These are phyloP conservation scores for Scolanthus callimorphus DNA, from an alignment of 92 coral and sea anemone species.

Conservation along the genomic window DNA sequence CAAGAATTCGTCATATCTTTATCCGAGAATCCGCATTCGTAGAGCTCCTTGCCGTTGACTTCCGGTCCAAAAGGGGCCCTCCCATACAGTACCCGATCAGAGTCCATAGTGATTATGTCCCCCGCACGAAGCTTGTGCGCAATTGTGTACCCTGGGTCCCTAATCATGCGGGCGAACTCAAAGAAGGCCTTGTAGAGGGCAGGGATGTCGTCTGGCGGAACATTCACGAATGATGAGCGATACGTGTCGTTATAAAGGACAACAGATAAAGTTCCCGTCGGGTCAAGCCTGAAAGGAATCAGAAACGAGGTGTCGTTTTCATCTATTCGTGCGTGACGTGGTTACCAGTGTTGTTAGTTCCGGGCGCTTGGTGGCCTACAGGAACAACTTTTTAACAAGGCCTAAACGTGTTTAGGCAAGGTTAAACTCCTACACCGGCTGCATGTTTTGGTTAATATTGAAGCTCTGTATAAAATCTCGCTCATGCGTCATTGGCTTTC, in stretches of 20 bases:
- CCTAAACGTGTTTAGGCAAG: too few species aligned
- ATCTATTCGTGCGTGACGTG: too few species aligned
- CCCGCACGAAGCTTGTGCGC: slow-evolving; percentile 25
- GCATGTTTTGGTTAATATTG: too few species aligned
- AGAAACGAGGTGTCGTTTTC: too few species aligned
- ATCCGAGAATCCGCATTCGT: slow-evolving; percentile 26
- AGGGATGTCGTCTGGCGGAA: slow-evolving; percentile 29
- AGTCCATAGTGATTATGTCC: slow-evolving; percentile 26
- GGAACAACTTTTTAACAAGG: too few species aligned
- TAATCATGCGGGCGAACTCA: slow-evolving; percentile 14
- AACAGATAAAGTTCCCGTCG: neutral
- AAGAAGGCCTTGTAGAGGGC: slow-evolving; percentile 24
- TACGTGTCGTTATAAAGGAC: slow-evolving; percentile 10
- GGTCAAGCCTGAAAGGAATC: too few species aligned
- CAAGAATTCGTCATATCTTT: slow-evolving; percentile 34
- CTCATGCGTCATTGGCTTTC: too few species aligned
- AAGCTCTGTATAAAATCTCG: too few species aligned
- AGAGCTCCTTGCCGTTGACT: slow-evolving; percentile 24
- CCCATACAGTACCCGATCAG: slow-evolving; percentile 30
- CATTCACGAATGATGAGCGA: slow-evolving; percentile 16
- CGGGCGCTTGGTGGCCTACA: too few species aligned
- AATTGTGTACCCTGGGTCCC: slow-evolving; percentile 26
- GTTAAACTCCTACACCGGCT: too few species aligned
- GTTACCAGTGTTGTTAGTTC: too few species aligned
- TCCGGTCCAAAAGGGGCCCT: slow-evolving; percentile 28